A percentile compares a stretch with the other conserved stretches of the same genome.
Evolutionary conservation across 2,888 invertebrate genomes (phyloP).

Genomic region (Entomobrya proxima): DNA sequence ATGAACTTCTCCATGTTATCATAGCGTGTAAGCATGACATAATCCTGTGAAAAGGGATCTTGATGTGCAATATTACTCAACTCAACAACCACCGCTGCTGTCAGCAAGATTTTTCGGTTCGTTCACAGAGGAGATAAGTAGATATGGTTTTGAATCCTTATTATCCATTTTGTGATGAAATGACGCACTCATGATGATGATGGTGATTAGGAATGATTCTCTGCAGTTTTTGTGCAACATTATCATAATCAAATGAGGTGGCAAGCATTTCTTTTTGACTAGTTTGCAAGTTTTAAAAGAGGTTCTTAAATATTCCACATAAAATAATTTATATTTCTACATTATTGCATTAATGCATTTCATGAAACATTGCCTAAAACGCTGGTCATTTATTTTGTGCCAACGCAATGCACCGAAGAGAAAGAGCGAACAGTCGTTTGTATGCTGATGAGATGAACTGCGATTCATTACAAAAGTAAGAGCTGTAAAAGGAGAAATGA

Average conservation of each 20-base stretch:
- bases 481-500: background rate
- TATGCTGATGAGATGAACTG: too few relatives aligned
- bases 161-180: conserved; percentile 3
- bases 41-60: conserved; percentile 11
- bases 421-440: background rate
- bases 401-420: too few relatives aligned
- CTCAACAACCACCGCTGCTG: background rate
- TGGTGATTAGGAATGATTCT: conserved; percentile 7
- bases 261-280: background rate
- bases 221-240: background rate
- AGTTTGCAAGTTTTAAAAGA: background rate
- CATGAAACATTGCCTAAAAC: background rate
- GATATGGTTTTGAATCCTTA: conserved; percentile 1
- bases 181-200: background rate
- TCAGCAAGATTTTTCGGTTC: conserved; percentile 21
- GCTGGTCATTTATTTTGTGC: too few relatives aligned
- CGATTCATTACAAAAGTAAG: background rate
- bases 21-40: background rate
- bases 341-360: background rate
- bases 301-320: background rate
- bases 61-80: conserved; percentile 22
- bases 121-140: background rate
- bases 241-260: conserved; percentile 14
- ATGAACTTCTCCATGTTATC: background rate
- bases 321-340: background rate